These are phyloP conservation scores for Epirrhoe tristata DNA, from an alignment of 2,888 invertebrate species.

Conservation along the genomic window DNA sequence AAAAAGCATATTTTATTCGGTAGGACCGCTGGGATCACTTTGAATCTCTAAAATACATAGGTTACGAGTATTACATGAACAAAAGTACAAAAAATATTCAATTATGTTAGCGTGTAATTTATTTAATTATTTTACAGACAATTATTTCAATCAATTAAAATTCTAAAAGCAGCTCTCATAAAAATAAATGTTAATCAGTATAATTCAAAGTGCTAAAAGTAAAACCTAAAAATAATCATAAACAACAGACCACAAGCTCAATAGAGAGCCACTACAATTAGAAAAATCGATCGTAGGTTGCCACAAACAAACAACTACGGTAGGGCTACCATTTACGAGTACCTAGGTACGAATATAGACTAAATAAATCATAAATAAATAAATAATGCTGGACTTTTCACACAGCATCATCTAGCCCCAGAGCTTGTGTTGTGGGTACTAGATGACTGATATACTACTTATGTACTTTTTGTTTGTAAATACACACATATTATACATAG, in stretches of 20 bases:
- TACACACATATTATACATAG: too few relatives aligned
- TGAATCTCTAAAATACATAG: too few relatives aligned
- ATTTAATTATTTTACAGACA: neutral
- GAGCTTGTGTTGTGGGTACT: too few relatives aligned
- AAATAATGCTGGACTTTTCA: too few relatives aligned
- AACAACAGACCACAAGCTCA: slow-evolving; percentile 27
- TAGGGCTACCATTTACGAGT: slow-evolving; percentile 29
- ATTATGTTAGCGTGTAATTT: neutral
- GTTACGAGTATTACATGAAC: too few relatives aligned
- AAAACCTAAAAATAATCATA: slow-evolving; percentile 33
- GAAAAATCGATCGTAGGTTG: slow-evolving; percentile 55
- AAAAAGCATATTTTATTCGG: too few relatives aligned
- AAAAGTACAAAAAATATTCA: neutral
- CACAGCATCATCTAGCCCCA: too few relatives aligned
- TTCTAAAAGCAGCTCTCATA: neutral
- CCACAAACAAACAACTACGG: slow-evolving; percentile 58
- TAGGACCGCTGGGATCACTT: too few relatives aligned
- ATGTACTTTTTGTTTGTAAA: too few relatives aligned
- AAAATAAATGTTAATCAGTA: slow-evolving; percentile 5
- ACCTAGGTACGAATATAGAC: too few relatives aligned
- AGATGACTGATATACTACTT: too few relatives aligned
- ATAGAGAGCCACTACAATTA: slow-evolving; percentile 52
- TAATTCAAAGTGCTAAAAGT: slow-evolving; percentile 26
- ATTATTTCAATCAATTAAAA: slow-evolving; percentile 1
- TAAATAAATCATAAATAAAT: too few relatives aligned